Percentiles rank a stretch among this genome's conserved stretches.
phyloP scores from a whole-genome alignment of 2,888 invertebrate genomes.

The Heteromyza rotundicornis region DNA sequence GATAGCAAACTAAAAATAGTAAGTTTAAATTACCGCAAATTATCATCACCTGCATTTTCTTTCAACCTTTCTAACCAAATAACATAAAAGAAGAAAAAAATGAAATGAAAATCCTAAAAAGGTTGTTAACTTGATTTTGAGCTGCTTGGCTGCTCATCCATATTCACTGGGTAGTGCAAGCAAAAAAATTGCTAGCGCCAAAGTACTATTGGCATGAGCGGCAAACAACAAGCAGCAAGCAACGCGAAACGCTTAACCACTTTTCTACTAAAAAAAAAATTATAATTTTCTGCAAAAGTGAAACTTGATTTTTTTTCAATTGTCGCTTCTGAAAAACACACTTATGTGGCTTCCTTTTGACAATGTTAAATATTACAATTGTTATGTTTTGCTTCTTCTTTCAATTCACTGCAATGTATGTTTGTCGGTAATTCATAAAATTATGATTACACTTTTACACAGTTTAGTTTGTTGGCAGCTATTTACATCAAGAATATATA shows the following conservation, averaged over 20 bases:
- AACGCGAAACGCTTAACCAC: slow-evolving; percentile 19
- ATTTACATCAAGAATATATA: not conserved
- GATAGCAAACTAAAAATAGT: no score
- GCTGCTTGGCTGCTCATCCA: not conserved
- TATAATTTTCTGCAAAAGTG: slow-evolving; percentile 45
- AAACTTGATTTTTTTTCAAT: slow-evolving; percentile 40
- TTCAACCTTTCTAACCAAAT: not conserved
- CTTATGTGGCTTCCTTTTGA: slow-evolving; percentile 44
- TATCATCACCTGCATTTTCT: no score
- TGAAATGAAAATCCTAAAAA: slow-evolving; percentile 21
- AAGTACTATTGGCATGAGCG: slow-evolving; percentile 17
- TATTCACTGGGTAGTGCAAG: slow-evolving; percentile 12
- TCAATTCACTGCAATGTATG: no score
- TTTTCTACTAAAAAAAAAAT: slow-evolving; percentile 14
- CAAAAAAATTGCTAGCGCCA: slow-evolving; percentile 20
- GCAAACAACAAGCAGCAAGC: no score
- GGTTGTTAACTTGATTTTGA: slow-evolving; percentile 39
- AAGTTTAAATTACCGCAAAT: no score
- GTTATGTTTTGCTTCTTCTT: slow-evolving; percentile 21
- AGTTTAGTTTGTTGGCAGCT: not conserved
- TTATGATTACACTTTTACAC: not conserved
- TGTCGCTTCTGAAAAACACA: slow-evolving; percentile 16
- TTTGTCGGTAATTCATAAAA: slow-evolving; percentile 15
- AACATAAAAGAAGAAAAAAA: slow-evolving; percentile 1
- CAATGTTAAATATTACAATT: slow-evolving; percentile 26